Evolutionary conservation across 2,113 vertebrate species (phyloP).

Genomic region (Myxocyprinus asiaticus): DNA sequence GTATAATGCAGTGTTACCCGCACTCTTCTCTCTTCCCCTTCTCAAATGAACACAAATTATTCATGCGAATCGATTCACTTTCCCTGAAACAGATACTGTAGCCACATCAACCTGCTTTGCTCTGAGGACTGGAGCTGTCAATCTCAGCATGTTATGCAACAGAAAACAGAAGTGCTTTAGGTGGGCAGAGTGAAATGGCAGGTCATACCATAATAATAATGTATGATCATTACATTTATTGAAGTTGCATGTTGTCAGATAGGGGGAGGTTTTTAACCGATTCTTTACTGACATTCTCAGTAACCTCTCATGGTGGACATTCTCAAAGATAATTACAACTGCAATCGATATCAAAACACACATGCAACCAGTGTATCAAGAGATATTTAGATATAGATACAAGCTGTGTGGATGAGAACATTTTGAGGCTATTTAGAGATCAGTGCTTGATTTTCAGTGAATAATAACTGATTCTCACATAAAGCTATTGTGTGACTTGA

Average conservation of each 20-base stretch:
- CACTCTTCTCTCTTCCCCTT: not conserved
- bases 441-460: not conserved
- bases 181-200: too few species aligned
- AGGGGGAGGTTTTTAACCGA: too few species aligned
- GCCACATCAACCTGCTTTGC: not conserved
- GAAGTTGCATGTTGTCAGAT: not conserved
- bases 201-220: too few species aligned
- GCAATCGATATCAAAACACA: not conserved
- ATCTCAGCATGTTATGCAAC: not conserved
- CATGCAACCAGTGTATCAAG: not conserved
- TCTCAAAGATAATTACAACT: not conserved
- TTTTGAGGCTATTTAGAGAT: not conserved
- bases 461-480: too few species aligned
- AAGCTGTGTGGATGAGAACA: not conserved
- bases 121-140: not conserved
- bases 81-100: slow-evolving; percentile 5
- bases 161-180: slow-evolving; percentile 24
- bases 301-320: too few species aligned
- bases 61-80: slow-evolving; percentile 49
- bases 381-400: not conserved
- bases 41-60: slow-evolving; percentile 54
- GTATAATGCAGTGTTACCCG: slow-evolving; percentile 24
- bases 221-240: too few species aligned
- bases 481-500: too few species aligned
- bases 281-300: not conserved